Percentiles rank a stretch among this genome's conserved stretches.
Evolutionary conservation across 2,797 vertebrate genomes (phyloP).

Genomic region (Alauda arvensis): DNA sequence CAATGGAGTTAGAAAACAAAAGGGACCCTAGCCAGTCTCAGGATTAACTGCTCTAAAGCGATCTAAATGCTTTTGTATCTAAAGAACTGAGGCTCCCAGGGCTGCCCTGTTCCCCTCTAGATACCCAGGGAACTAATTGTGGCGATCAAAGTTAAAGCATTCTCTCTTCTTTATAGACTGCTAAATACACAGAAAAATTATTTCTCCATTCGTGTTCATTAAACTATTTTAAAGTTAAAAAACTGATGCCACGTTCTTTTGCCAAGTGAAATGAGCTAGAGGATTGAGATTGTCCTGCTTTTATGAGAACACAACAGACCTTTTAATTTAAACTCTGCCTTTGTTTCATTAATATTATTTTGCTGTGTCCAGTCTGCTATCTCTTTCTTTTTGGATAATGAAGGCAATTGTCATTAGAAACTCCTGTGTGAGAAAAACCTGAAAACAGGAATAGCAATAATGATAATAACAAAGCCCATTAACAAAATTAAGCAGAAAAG

Average conservation of each 20-base stretch:
- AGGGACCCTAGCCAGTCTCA: conserved; percentile 80
- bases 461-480: conserved; percentile 39
- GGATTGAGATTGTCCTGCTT: conserved; percentile 55
- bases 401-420: conserved; percentile 53
- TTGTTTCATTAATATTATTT: conserved; percentile 65
- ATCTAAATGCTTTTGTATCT: conserved; percentile 85
- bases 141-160: conserved; percentile 77
- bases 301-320: conserved; percentile 49
- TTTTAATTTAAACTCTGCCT: conserved; percentile 57
- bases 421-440: conserved; percentile 47
- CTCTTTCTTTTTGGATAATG: conserved; percentile 53
- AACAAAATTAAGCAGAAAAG: conserved; percentile 42
- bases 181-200: conserved; percentile 72
- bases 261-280: conserved; percentile 59
- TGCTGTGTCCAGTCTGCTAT: conserved; percentile 51
- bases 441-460: conserved; percentile 25
- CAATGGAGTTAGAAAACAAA: conserved; percentile 83
- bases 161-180: conserved; percentile 74
- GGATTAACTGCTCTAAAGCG: conserved; percentile 85
- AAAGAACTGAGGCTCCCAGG: conserved; percentile 75
- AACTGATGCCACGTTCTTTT: conserved; percentile 52
- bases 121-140: conserved; percentile 80
- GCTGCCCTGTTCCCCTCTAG: conserved; percentile 67
- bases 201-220: conserved; percentile 75
- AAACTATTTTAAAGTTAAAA: conserved; percentile 79